phyloP scores from a whole-genome alignment of 2,113 vertebrate genomes.

The Thalassarche chlororhynchos region DNA sequence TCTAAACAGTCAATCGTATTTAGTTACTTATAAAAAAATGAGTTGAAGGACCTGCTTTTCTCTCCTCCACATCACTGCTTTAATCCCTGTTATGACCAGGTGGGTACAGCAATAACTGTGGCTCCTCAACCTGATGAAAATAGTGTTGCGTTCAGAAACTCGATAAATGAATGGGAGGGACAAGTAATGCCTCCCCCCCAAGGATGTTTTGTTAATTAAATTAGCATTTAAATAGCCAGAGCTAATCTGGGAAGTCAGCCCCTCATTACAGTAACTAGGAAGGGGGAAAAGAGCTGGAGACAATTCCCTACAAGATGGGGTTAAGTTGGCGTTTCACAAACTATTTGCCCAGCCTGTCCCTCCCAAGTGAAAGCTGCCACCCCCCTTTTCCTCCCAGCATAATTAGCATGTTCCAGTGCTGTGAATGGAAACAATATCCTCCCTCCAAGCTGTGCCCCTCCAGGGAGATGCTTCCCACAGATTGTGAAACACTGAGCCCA shows the following conservation, averaged over 20 bases:
- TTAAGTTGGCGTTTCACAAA: constrained; percentile 54
- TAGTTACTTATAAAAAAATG: background rate
- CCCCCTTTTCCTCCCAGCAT: background rate
- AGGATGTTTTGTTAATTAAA: constrained; percentile 65
- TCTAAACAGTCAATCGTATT: background rate
- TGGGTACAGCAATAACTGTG: background rate
- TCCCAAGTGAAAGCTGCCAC: constrained; percentile 43
- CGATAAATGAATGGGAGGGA: constrained; percentile 53
- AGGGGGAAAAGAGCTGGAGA: constrained; percentile 28
- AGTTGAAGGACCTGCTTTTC: background rate
- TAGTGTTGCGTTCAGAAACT: background rate
- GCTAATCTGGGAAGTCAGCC: constrained; percentile 62
- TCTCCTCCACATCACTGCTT: background rate
- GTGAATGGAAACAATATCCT: constrained; percentile 68
- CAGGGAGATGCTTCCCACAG: constrained; percentile 65
- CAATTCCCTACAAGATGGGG: constrained; percentile 62
- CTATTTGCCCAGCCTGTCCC: constrained; percentile 44
- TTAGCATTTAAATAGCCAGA: constrained; percentile 63
- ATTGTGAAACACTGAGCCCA: background rate
- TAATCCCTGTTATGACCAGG: background rate
- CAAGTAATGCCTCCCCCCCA: background rate
- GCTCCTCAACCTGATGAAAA: background rate
- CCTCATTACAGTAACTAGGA: constrained; percentile 65
- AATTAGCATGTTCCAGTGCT: constrained; percentile 45
- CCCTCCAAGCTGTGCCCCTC: constrained; percentile 53